A percentile compares a stretch with the other conserved stretches of the same genome.
Evolutionary conservation across 2,113 vertebrate species (phyloP).

Genomic region (Leucosticte australis): DNA sequence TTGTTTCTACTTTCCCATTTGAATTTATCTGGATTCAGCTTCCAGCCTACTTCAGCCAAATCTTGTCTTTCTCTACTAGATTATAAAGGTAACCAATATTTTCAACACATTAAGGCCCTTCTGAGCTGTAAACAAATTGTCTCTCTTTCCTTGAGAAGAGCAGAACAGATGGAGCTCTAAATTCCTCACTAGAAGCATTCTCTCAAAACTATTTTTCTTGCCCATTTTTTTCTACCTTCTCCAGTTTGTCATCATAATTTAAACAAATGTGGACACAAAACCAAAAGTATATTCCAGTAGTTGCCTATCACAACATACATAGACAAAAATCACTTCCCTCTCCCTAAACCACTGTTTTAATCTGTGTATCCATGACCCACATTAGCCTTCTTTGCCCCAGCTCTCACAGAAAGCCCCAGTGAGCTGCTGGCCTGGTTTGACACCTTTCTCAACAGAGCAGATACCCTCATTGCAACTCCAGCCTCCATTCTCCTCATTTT

Average conservation of each 20-base stretch:
- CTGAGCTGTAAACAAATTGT: background rate
- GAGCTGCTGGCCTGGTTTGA: background rate
- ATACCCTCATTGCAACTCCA: background rate
- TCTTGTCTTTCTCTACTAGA: background rate
- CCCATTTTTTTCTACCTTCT: background rate
- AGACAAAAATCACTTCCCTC: background rate
- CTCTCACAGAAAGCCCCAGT: background rate
- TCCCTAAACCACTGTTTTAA: background rate
- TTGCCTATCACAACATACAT: background rate
- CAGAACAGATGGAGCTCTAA: slow-evolving; percentile 18
- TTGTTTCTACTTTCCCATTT: background rate
- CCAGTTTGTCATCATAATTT: background rate
- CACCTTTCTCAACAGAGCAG: background rate
- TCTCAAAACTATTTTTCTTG: background rate
- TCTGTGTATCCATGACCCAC: background rate
- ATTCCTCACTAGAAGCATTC: background rate
- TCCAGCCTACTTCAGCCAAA: background rate
- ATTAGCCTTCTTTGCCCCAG: background rate
- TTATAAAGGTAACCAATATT: background rate
- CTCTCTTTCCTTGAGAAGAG: background rate
- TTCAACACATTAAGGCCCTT: background rate
- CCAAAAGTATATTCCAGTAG: background rate
- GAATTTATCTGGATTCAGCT: background rate
- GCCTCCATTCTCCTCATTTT: background rate
- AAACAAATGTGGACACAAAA: background rate